phyloP scores from a whole-genome alignment of 1,140 invertebrate species.

The Ostrea edulis region DNA sequence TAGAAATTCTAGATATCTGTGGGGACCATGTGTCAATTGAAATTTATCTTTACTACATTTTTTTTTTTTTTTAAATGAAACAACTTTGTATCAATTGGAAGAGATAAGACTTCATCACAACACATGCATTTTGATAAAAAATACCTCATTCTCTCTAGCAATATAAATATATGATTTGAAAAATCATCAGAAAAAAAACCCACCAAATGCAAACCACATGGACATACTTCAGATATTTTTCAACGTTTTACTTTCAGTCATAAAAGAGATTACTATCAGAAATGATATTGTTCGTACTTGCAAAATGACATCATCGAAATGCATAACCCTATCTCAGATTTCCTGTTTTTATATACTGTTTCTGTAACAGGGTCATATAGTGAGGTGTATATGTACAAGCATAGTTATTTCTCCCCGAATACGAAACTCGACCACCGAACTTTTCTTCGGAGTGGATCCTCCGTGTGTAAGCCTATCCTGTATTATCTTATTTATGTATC shows the following conservation, averaged over 20 bases:
- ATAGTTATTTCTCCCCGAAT: neutral
- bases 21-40: neutral
- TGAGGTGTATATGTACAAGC: neutral
- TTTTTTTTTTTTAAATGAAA: conserved; percentile 9
- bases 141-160: conserved; percentile 7
- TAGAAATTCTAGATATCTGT: neutral
- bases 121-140: conserved; percentile 10
- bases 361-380: neutral
- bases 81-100: neutral
- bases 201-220: neutral
- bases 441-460: neutral
- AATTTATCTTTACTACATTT: conserved; percentile 14
- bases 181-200: neutral
- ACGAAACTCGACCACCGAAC: conserved; percentile 27
- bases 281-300: conserved; percentile 26
- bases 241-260: conserved; percentile 24
- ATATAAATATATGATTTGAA: neutral
- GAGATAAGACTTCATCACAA: neutral
- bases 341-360: neutral
- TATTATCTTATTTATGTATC: conserved; percentile 30
- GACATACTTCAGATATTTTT: neutral
- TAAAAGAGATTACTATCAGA: conserved; percentile 29
- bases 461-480: neutral
- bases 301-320: conserved; percentile 30
- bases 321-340: neutral